Evolutionary conservation across 2,797 vertebrate species (phyloP).

Genomic region (Pachyuromys duprasi): DNA sequence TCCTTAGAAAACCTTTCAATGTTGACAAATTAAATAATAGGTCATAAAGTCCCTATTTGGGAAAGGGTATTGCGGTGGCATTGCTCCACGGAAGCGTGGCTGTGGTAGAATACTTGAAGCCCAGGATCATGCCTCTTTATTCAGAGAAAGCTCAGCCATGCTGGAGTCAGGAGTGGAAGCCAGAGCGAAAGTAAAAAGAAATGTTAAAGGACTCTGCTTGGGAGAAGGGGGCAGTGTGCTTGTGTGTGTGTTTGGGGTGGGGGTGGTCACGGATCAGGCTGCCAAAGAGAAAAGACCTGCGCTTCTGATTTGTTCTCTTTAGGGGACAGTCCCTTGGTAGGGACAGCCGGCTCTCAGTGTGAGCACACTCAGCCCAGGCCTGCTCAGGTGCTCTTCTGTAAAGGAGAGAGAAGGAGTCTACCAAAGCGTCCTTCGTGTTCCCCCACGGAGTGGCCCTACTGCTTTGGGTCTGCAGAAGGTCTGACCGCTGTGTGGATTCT

Average conservation of each 20-base stretch:
- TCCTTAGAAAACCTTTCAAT: constrained; percentile 51
- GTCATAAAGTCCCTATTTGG: not conserved
- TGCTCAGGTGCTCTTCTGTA: not conserved
- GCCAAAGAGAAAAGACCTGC: constrained; percentile 12
- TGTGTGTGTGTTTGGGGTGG: too few species aligned
- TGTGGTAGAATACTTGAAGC: not conserved
- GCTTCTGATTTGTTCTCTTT: constrained; percentile 11
- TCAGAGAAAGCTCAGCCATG: not conserved
- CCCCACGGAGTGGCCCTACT: not conserved
- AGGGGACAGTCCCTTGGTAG: not conserved
- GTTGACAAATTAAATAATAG: constrained; percentile 59
- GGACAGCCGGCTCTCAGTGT: not conserved
- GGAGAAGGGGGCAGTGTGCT: not conserved
- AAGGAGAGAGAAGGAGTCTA: not conserved
- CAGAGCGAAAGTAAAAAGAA: constrained; percentile 40
- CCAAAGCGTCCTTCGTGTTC: not conserved
- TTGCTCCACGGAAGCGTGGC: not conserved
- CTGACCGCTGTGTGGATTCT: not conserved
- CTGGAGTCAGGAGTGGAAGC: constrained; percentile 50
- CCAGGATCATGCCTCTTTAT: not conserved
- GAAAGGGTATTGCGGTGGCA: not conserved
- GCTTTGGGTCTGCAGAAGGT: not conserved
- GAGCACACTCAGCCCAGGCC: accelerated
- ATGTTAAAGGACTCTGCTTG: constrained; percentile 4
- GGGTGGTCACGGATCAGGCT: constrained; percentile 25